Base-by-base conservation (phyloP, 2,888 invertebrate species). In the Trichacis sp. region DNA sequence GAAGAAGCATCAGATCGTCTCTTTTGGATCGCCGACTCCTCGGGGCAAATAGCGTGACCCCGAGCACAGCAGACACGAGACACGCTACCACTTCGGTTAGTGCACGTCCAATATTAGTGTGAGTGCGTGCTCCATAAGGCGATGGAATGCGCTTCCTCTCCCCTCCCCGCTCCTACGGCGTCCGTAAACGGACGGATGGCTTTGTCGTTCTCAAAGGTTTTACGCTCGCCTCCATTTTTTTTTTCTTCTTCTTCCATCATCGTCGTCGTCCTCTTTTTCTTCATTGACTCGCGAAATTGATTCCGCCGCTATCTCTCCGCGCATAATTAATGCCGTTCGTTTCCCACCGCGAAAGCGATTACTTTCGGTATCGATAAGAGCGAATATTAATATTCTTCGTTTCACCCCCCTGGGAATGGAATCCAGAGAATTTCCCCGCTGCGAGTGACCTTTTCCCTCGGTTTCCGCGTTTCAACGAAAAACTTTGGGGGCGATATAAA, bases 71-170 rank as follows among this genome's bases (percentile, higher is more conserved):
- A 70, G 73, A 73, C 71, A 72, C 74, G 73, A 73, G 72, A 68
- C 58, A 55, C 64, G 53, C 64, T 63, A 65, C 64, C 57, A 63
- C 64, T 63, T 60, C 53, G 50, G 60, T 53, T 56, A 57, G 58
- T 50, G 58, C 58, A 54, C 20, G 46, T n/a, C 55, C 46, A 38
- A 29, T 55, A 57, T 43, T 47, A 18, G 54, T 53, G 52, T 57
- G 60, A 59, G 64, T 68, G 69, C 64, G 71, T 66, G 51, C 76
- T 74, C 73, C 72, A 75, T 77, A 79, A 78, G 79, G 76, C 75
- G 69, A 77, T 76, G 80, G 80, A 78, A 80, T 80, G 79, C 69
- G 73, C 73, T 72, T 58, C 58, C 58, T 58, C 60, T 65, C 71
- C 74, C 68, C 68, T 19, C 68, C 55, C 65, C 51, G 56, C 68